A percentile compares a stretch with the other conserved stretches of the same genome.
Conservation (phyloP, 2,797 vertebrate genomes). For the Luscinia luscinia region DNA sequence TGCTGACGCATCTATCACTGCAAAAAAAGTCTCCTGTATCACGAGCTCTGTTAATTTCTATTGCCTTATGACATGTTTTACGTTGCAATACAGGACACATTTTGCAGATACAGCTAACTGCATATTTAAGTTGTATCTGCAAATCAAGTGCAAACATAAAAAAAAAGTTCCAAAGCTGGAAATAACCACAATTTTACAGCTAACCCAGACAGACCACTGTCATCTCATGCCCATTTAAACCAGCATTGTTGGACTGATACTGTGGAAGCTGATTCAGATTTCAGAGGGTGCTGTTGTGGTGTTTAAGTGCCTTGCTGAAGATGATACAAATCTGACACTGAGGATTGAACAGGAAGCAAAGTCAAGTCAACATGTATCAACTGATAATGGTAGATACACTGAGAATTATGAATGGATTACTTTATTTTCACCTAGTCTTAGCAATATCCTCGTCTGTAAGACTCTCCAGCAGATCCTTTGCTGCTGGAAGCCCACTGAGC, state of each 20-base stretch:
- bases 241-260: background rate
- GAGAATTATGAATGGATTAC: background rate
- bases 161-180: background rate
- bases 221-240: background rate
- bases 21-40: background rate
- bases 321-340: background rate
- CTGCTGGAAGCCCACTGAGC: background rate
- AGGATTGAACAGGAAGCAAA: background rate
- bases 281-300: background rate
- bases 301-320: background rate
- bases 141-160: background rate
- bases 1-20: background rate
- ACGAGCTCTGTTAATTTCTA: background rate
- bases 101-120: background rate
- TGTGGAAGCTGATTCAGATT: background rate
- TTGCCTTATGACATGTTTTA: background rate
- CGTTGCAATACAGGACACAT: background rate
- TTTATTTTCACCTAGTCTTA: background rate
- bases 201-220: background rate
- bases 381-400: background rate
- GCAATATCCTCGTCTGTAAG: background rate
- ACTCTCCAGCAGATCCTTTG: background rate
- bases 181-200: background rate
- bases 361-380: background rate
- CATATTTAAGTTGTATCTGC: background rate